Conservation (phyloP, 2,888 invertebrate genomes). For the Xanthia icteritia region DNA sequence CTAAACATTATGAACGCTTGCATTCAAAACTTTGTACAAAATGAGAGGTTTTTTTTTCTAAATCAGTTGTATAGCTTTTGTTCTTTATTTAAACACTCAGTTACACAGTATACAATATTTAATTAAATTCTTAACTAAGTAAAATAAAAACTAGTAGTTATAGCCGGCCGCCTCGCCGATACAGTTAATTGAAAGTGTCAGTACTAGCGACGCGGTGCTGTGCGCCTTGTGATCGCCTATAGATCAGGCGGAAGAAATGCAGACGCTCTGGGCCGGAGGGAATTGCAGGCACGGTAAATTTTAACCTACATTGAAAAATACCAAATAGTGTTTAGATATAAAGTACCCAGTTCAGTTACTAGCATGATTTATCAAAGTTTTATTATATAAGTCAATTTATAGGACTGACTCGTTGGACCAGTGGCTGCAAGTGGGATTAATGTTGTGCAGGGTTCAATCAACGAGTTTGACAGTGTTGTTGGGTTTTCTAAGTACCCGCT, state of each 20-base stretch:
- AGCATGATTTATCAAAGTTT: neutral
- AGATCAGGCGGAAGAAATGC: neutral
- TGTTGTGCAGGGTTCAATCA: too few species aligned
- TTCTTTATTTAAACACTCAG: too few species aligned
- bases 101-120: neutral
- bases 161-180: slow-evolving; percentile 19
- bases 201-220: neutral
- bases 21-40: too few species aligned
- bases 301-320: neutral
- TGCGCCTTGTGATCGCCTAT: neutral
- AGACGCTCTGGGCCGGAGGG: neutral
- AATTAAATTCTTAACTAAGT: neutral
- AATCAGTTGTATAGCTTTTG: too few species aligned
- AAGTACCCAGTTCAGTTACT: neutral
- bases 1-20: too few species aligned
- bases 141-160: slow-evolving; percentile 22
- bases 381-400: neutral
- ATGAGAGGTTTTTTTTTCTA: too few species aligned
- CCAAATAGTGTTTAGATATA: neutral
- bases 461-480: neutral
- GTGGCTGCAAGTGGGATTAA: too few species aligned
- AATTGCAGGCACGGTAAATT: neutral
- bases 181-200: slow-evolving; percentile 40
- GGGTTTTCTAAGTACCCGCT: neutral
- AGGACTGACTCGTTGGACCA: neutral